Evolutionary conservation across 1,140 invertebrate genomes (phyloP).

Genomic region (Tigriopus japonicus): DNA sequence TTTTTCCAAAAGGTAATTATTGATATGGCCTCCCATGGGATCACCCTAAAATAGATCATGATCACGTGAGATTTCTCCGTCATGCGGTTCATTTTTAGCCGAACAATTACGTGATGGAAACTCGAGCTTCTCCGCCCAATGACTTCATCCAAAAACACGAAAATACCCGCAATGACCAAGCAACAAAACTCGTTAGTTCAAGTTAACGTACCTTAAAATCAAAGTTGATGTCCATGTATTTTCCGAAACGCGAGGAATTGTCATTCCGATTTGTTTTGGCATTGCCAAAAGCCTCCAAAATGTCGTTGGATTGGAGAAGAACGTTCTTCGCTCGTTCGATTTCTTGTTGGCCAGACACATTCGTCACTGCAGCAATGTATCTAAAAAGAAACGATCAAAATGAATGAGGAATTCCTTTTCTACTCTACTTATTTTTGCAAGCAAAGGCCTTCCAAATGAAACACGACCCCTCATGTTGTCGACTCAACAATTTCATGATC

Average conservation of each 20-base stretch:
- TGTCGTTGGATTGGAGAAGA: slow-evolving; percentile 91
- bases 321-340: slow-evolving; percentile 75
- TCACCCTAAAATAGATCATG: slow-evolving; percentile 95
- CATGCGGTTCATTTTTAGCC: slow-evolving; percentile 5
- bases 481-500: no score
- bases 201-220: slow-evolving; percentile 51
- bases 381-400: not conserved
- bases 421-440: not conserved
- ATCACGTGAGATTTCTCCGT: slow-evolving; percentile 99
- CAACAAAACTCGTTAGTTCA: no score
- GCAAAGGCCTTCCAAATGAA: not conserved
- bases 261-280: slow-evolving; percentile 99
- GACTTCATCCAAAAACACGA: no score
- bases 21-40: slow-evolving; percentile 99
- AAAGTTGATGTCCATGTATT: slow-evolving; percentile 63
- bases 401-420: not conserved
- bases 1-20: slow-evolving; percentile 98
- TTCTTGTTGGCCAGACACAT: not conserved
- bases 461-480: not conserved
- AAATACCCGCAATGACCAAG: no score
- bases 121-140: no score
- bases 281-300: slow-evolving; percentile 98
- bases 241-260: slow-evolving; percentile 98
- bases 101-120: no score
- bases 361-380: slow-evolving; percentile 74